Percentiles rank a stretch among this genome's conserved stretches.
Conservation (phyloP, 2,888 invertebrate genomes). For the Melanchra persicariae region DNA sequence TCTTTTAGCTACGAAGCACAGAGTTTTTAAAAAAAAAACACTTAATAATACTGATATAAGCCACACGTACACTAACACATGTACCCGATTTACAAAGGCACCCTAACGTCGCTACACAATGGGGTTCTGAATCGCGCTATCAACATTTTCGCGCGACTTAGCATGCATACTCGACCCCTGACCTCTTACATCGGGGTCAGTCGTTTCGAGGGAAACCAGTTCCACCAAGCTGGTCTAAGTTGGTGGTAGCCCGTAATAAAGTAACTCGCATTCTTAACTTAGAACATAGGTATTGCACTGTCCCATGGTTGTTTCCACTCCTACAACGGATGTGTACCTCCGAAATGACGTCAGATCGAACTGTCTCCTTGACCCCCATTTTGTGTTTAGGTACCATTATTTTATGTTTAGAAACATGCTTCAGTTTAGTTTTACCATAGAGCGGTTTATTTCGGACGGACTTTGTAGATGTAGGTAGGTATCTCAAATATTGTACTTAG, state of each 20-base stretch:
- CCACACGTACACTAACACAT: neutral
- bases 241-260: neutral
- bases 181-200: conserved; percentile 8
- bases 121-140: conserved; percentile 13
- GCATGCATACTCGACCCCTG: neutral
- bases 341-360: neutral
- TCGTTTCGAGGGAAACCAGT: conserved; percentile 10
- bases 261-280: too few relatives aligned
- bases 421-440: too few relatives aligned
- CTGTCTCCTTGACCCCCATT: neutral
- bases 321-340: neutral
- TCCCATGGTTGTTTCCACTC: too few relatives aligned
- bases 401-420: too few relatives aligned
- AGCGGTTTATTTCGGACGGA: too few relatives aligned
- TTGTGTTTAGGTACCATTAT: too few relatives aligned
- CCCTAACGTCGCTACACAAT: neutral
- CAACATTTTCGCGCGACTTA: neutral
- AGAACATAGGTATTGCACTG: too few relatives aligned
- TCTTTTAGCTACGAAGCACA: too few relatives aligned
- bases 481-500: too few relatives aligned
- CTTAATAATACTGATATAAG: neutral
- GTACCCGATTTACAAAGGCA: neutral
- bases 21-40: neutral
- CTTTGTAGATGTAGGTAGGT: too few relatives aligned
- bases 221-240: conserved; percentile 9